These are phyloP conservation scores for Oscarella lobularis DNA, from an alignment of 37 sponge, comb jelly and placozoan genomes.

Conservation along the genomic window DNA sequence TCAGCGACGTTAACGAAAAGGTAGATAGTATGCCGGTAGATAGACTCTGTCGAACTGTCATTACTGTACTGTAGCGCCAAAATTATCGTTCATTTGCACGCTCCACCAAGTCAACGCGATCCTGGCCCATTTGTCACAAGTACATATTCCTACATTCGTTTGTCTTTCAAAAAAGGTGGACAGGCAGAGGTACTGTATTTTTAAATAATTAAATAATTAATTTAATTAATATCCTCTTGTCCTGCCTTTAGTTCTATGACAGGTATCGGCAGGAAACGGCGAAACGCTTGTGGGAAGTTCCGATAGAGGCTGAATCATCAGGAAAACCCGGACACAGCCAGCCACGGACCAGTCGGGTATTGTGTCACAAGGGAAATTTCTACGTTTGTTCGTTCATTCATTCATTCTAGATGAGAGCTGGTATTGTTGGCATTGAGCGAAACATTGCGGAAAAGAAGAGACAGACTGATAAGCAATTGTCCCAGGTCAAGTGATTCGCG, in stretches of 20 bases:
- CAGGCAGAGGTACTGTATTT: slow-evolving; percentile 68
- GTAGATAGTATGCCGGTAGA: slow-evolving; percentile 12
- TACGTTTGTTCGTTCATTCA: background rate
- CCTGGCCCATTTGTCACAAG: slow-evolving; percentile 47
- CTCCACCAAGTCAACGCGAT: slow-evolving; percentile 26
- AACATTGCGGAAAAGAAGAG: slow-evolving; percentile 60
- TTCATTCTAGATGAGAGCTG: slow-evolving; percentile 23
- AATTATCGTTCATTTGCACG: slow-evolving; percentile 34
- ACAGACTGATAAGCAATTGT: slow-evolving; percentile 52
- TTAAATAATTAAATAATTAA: no score
- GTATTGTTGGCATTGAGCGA: slow-evolving; percentile 86
- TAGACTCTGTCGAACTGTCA: no score
- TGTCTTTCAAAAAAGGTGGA: slow-evolving; percentile 91
- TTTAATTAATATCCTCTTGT: background rate
- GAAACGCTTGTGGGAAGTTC: slow-evolving; percentile 32
- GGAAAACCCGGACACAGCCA: background rate
- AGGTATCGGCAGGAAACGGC: slow-evolving; percentile 23
- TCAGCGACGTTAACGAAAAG: slow-evolving; percentile 45
- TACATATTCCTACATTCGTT: slow-evolving; percentile 42
- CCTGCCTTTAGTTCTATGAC: slow-evolving; percentile 19
- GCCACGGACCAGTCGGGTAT: background rate
- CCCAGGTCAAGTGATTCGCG: slow-evolving; percentile 9
- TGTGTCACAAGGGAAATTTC: no score
- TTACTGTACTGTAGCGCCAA: slow-evolving; percentile 76
- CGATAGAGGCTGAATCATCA: background rate